Evolutionary conservation across 2,797 vertebrate genomes (phyloP), one percentile per base, ranked within the genome.

Genomic region (Chaunax sp.): DNA sequence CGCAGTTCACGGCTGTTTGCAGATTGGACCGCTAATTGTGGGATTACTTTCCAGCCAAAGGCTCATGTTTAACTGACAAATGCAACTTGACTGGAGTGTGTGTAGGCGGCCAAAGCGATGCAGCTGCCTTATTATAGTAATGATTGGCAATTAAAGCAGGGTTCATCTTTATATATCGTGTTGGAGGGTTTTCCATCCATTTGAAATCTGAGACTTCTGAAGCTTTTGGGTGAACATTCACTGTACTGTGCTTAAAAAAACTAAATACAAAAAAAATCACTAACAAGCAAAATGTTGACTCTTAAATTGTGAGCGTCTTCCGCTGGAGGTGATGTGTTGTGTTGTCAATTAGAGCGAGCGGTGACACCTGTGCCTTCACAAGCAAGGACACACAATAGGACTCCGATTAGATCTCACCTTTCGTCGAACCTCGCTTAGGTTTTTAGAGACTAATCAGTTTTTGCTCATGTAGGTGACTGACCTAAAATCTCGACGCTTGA

Each of bases 381-480:
- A 51, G 52, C 60, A 16, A 54, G 22, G 19, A 19, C 20, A 5
- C 51, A 77, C 69, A 86, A 61, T 62, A 57, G 54, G 44, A 64
- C 35, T 0, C 60, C 69, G 82, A 86, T 87, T 83, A 74, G 45
- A 68, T 12, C 3, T 64, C 53, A 69, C 57, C 58, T 75, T 49
- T 46, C 9, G 30, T 16, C 74, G 69, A 72, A 56, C 59, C 53
- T 6, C 14, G 55, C 47, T 16, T 20, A n/a, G 38, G 64, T 55
- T 30, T 69, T 55, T 37, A 18, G 16, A 64, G 61, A 68, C 40
- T 50, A 57, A 79, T 76, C 60, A 58, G 51, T 43, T 13, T n/a
- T 19, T 28, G 38, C 66, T 61, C 26, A 15, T 75, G 68, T 44
- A 51, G 55, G 58, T 72, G 65, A 40, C 44, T 72, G 75, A 69